phyloP scores from a whole-genome alignment of 2,888 invertebrate species.

The Gisinianus flammeolus region DNA sequence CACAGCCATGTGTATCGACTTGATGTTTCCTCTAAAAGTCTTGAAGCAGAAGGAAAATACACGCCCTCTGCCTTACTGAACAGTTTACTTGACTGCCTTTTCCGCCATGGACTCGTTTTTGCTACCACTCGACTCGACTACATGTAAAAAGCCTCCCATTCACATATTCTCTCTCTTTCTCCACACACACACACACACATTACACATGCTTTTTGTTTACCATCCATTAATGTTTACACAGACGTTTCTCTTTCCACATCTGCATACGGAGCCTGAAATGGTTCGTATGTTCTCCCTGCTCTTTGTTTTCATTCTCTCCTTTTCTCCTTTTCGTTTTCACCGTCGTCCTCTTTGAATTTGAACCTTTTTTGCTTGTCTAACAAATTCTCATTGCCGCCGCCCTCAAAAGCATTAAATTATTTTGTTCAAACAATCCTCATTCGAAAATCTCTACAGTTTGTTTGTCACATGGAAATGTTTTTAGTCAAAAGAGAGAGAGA shows the following conservation, averaged over 20 bases:
- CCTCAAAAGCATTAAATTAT: conserved; percentile 7
- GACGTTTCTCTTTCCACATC: not conserved
- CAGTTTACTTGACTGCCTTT: not conserved
- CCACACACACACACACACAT: not conserved
- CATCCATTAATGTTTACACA: conserved; percentile 21
- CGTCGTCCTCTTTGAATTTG: not conserved
- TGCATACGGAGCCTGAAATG: too few species aligned
- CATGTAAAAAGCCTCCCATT: not conserved
- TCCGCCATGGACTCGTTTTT: too few species aligned
- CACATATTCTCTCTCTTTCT: not conserved
- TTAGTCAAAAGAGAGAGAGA: not conserved
- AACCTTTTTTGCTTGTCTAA: conserved; percentile 3
- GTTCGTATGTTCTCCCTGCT: not conserved
- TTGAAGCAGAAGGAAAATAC: not conserved
- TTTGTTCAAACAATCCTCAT: conserved; percentile 2
- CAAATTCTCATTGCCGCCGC: not conserved
- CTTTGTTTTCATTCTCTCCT: not conserved
- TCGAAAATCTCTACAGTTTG: not conserved
- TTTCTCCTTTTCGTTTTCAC: not conserved
- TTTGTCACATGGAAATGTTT: too few species aligned
- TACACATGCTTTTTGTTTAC: conserved; percentile 9
- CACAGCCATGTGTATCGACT: not conserved
- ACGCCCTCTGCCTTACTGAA: not conserved
- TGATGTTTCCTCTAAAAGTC: not conserved
- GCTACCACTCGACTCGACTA: too few species aligned